These are phyloP conservation scores for Globodera ellingtonae DNA, from an alignment of 1,140 invertebrate species.

Conservation along the genomic window DNA sequence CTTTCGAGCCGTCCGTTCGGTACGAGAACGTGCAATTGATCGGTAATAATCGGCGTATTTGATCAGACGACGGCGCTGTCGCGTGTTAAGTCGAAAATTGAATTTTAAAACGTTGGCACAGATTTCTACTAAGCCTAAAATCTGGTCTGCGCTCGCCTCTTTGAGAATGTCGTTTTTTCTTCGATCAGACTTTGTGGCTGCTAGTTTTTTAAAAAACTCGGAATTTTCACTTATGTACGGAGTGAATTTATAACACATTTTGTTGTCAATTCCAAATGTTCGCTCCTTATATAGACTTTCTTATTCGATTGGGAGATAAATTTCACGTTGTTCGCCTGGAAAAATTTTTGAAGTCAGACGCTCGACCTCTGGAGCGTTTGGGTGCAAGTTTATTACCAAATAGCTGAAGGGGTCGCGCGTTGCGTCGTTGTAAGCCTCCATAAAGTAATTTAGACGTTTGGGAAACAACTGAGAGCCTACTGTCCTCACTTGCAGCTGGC, in stretches of 20 bases:
- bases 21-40: conserved; percentile 30
- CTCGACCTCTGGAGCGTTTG: conserved; percentile 23
- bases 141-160: conserved; percentile 7
- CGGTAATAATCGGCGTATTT: conserved; percentile 34
- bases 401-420: background rate
- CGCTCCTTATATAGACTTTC: background rate
- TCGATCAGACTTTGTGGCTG: background rate
- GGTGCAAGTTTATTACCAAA: conserved; percentile 31
- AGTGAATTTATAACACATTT: background rate
- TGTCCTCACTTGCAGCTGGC: background rate
- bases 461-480: conserved; percentile 5
- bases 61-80: conserved; percentile 5
- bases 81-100: conserved; percentile 17
- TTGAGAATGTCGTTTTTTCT: background rate
- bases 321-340: conserved; percentile 24
- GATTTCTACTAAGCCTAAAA: conserved; percentile 37
- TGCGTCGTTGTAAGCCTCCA: background rate
- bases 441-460: background rate
- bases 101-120: conserved; percentile 30
- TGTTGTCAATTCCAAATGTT: background rate
- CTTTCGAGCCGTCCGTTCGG: conserved; percentile 24
- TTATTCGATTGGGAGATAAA: conserved; percentile 17
- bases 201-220: background rate
- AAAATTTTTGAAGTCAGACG: conserved; percentile 28
- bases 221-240: background rate